Conservation (phyloP, 1,140 invertebrate species). For the Dreissena rostriformis region DNA sequence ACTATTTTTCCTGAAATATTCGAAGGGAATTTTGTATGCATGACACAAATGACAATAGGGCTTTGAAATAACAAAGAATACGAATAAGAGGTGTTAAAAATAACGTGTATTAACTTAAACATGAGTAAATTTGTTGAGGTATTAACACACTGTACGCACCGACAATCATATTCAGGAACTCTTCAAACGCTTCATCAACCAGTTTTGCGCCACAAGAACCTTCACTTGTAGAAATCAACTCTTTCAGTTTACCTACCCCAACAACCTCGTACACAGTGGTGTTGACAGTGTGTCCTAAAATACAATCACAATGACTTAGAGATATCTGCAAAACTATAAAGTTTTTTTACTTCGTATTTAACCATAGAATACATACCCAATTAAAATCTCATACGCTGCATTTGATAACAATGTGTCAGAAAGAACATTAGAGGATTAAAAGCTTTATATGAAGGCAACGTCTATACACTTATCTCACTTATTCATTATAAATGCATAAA, state of each 20-base stretch:
- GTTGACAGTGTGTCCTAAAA: conserved; percentile 20
- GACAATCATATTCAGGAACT: conserved; percentile 6
- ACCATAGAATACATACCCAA: too few species aligned
- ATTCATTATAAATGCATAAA: too few species aligned
- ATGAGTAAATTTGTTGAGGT: background rate
- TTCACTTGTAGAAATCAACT: conserved; percentile 14
- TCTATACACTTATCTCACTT: background rate
- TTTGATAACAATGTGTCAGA: too few species aligned
- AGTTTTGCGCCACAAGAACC: conserved; percentile 14
- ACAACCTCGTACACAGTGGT: conserved; percentile 26
- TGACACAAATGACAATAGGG: background rate
- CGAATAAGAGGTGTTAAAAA: background rate
- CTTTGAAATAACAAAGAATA: background rate
- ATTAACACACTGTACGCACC: conserved; percentile 6
- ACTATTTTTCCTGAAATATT: background rate
- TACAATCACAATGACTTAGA: background rate
- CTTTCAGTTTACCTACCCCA: conserved; percentile 7
- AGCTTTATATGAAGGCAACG: background rate
- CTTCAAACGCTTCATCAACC: conserved; percentile 10
- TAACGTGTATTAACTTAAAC: background rate
- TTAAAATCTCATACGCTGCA: too few species aligned
- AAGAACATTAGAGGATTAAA: too few species aligned
- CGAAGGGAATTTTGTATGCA: background rate
- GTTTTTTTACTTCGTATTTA: too few species aligned
- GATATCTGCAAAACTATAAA: background rate